Evolutionary conservation across 2,888 invertebrate genomes (phyloP).

Genomic region (Aproaerema taeniolella): DNA sequence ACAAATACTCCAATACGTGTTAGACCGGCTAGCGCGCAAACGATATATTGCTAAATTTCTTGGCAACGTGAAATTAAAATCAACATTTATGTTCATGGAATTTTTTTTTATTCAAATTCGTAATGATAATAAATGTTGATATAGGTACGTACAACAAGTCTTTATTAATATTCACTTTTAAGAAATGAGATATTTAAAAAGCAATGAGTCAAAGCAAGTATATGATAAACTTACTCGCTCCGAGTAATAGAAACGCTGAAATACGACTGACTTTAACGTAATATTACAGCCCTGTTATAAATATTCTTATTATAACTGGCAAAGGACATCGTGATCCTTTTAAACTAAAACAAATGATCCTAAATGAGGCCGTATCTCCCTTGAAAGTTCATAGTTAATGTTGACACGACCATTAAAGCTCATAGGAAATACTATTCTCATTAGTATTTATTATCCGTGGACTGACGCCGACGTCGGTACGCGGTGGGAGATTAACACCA

Average conservation of each 20-base stretch:
- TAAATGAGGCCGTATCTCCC: slow-evolving; percentile 1
- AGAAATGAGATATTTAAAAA: too few species aligned
- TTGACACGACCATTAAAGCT: slow-evolving; percentile 36
- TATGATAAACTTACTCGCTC: not conserved
- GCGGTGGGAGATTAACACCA: slow-evolving; percentile 23
- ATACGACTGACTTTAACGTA: not conserved
- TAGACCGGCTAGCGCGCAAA: not conserved
- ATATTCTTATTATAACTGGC: not conserved
- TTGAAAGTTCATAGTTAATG: slow-evolving; percentile 27
- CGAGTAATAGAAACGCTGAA: slow-evolving; percentile 2
- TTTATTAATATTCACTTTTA: too few species aligned
- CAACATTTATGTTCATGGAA: too few species aligned
- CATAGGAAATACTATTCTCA: slow-evolving; percentile 34
- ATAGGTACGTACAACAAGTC: too few species aligned
- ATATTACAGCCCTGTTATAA: not conserved
- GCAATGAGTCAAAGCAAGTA: too few species aligned
- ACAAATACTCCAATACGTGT: not conserved
- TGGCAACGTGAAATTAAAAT: too few species aligned
- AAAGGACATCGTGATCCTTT: not conserved
- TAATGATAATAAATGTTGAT: too few species aligned
- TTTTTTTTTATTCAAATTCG: too few species aligned
- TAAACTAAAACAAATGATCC: not conserved
- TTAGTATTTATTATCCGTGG: slow-evolving; percentile 36
- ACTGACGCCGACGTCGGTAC: slow-evolving; percentile 24
- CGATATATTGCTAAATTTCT: not conserved